A percentile compares a stretch with the other conserved stretches of the same genome.
phyloP scores from a whole-genome alignment of 2,113 vertebrate genomes.

The Sarotherodon lohbergeri region DNA sequence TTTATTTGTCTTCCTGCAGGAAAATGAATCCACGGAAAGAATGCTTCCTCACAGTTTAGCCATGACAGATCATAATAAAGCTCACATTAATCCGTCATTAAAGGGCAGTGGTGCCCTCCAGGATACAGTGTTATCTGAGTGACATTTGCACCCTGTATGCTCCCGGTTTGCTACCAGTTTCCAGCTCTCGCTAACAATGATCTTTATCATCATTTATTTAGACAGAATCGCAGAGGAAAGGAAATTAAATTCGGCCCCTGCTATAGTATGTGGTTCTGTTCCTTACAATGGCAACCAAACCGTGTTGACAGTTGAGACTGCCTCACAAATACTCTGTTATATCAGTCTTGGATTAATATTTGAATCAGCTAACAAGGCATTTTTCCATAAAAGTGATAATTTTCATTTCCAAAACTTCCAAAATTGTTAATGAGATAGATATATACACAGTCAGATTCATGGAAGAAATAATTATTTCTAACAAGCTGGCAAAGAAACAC shows the following conservation, averaged over 20 bases:
- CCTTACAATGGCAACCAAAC: background rate
- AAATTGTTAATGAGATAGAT: background rate
- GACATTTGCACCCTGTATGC: constrained; percentile 25
- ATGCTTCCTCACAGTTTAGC: background rate
- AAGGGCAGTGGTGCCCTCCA: background rate
- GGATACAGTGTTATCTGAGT: constrained; percentile 7
- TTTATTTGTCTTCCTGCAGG: background rate
- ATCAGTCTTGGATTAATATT: background rate
- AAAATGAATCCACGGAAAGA: background rate
- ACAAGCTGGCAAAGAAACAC: background rate
- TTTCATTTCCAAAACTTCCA: background rate
- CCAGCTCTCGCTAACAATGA: constrained; percentile 18
- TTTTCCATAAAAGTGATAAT: background rate
- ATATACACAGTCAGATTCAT: background rate
- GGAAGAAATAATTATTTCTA: background rate
- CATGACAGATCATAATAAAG: background rate
- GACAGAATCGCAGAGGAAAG: background rate
- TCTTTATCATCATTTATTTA: constrained; percentile 18
- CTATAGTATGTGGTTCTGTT: background rate
- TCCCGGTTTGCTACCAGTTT: constrained; percentile 6
- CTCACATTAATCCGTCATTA: background rate
- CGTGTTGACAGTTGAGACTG: background rate
- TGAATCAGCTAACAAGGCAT: background rate
- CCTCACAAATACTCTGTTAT: background rate
- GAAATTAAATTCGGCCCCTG: background rate